A percentile compares a stretch with the other conserved stretches of the same genome.
phyloP scores from a whole-genome alignment of 2,113 vertebrate genomes.

The Hystrix brachyura region DNA sequence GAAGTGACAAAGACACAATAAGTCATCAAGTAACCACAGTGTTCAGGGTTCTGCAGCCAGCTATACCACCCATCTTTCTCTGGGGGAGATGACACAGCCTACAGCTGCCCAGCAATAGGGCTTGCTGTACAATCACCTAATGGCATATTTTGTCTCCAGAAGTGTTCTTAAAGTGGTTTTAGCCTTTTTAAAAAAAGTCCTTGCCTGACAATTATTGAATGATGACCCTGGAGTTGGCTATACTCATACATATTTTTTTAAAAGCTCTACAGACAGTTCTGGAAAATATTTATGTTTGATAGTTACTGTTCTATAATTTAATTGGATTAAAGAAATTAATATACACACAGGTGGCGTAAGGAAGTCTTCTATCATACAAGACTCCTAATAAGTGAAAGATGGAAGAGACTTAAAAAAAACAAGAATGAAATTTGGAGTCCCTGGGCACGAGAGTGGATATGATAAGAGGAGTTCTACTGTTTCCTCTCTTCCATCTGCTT shows the following conservation, averaged over 20 bases:
- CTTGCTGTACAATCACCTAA: background rate
- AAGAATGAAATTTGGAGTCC: background rate
- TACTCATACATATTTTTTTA: background rate
- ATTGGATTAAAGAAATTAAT: background rate
- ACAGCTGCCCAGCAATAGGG: too few relatives aligned
- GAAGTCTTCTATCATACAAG: background rate
- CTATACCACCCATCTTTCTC: background rate
- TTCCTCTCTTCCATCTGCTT: background rate
- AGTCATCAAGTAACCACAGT: too few relatives aligned
- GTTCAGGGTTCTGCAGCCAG: background rate
- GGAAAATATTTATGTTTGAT: slow-evolving; percentile 13
- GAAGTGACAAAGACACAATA: background rate
- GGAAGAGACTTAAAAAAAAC: background rate
- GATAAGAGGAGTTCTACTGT: background rate
- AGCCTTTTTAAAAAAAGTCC: background rate
- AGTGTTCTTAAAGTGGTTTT: background rate
- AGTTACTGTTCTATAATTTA: background rate
- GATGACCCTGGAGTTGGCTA: background rate
- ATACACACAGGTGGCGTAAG: background rate
- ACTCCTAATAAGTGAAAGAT: background rate
- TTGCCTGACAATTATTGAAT: background rate
- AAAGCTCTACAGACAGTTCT: background rate
- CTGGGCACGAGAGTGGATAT: background rate
- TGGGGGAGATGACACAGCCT: too few relatives aligned
- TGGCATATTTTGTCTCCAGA: background rate